Base-by-base conservation (phyloP, 2,113 vertebrate genomes). In the Prionailurus viverrinus region DNA sequence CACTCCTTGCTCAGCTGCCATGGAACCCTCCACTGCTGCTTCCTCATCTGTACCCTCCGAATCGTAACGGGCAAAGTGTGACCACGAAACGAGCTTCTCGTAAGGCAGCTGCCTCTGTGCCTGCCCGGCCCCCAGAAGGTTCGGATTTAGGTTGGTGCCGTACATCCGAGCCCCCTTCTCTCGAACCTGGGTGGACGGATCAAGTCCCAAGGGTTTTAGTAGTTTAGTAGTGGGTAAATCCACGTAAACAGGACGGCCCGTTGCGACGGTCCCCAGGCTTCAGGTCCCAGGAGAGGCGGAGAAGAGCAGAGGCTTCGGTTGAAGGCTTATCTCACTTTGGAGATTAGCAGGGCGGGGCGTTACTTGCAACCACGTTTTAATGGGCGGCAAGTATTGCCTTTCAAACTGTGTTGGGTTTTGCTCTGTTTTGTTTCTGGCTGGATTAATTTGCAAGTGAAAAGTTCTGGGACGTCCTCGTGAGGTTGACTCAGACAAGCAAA, bases 361-460 rank as follows among this genome's bases (percentile, higher is more conserved):
- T 39, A 80, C 27, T 48, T 48, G n/a, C 8, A 58, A 48, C 65
- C 78, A 39, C 48, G 14, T 78, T 87, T 76, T 58, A 76, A 89
- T 9, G 29, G 58, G 31, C 36, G 58, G 36, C 76, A 45, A 25
- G 18, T 53, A 4, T 63, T 81, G 31, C 36, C 48, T 76, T 89
- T 58, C 23, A 78, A 68, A 39, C 23, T 41, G 21, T 2, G 2
- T 31, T 7, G 7, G 68, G 9, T 83, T 36, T 78, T 21, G 29
- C 63, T 69, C 31, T n/a, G 36, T 85, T 91, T 95, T 51, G 27
- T 82, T 82, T 83, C 53, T 83, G 68, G 31, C 48, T 51, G 58
- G 31, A 29, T 76, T 68, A 89, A 89, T 74, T 76, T 93, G n/a
- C 58, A 93, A 89, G 61, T 73, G 33, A 89, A 71, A 94, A 63